Evolutionary conservation across 2,113 vertebrate genomes (phyloP), one percentile per base, ranked within the genome.

Genomic region (Hyaena hyaena): DNA sequence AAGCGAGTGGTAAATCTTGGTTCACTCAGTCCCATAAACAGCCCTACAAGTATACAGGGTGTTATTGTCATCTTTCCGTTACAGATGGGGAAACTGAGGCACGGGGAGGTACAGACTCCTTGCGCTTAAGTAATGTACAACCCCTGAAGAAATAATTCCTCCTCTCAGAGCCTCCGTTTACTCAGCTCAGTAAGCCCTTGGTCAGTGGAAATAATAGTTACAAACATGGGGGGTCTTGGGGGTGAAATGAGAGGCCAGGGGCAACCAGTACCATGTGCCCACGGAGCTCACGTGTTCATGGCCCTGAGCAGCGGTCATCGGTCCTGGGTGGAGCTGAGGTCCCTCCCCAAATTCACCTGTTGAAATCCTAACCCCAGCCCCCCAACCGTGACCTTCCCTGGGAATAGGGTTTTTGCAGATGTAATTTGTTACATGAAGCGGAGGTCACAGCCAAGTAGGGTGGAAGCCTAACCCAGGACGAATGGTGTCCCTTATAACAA

Each of bases 61-160:
- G 10, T 28, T 5, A 2, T 33, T 3, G 4, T 10, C 33, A 19
- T 33, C 33, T 39, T n/a, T 68, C 12, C 4, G n/a, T 53, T 21
- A 63, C 33, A 69, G 50, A 2, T 7, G 7, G 50, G 50, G 89
- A 84, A 76, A 83, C 76, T 21, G 69, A 93, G 94, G 81, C n/a
- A 4, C 0, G 0, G 7, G 39, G 55, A 5, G 1, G 11, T 23
- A 10, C 28, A 73, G 15, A 14, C 31, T 66, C 76, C 45, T 43
- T 53, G n/a, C 35, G 24, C 63, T 35, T 9, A 12, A 31, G 55
- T 55, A 23, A 53, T 14, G 7, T 53, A 23, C 28, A 55, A 10
- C 12, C 31, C 45, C 58, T 33, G 63, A 39, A 26, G 11, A 45
- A 28, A 33, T 55, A 14, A 31, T 33, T 53, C 31, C 45, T 77